Evolutionary conservation across 2,113 vertebrate species (phyloP).

Genomic region (Megaptera novaeangliae): DNA sequence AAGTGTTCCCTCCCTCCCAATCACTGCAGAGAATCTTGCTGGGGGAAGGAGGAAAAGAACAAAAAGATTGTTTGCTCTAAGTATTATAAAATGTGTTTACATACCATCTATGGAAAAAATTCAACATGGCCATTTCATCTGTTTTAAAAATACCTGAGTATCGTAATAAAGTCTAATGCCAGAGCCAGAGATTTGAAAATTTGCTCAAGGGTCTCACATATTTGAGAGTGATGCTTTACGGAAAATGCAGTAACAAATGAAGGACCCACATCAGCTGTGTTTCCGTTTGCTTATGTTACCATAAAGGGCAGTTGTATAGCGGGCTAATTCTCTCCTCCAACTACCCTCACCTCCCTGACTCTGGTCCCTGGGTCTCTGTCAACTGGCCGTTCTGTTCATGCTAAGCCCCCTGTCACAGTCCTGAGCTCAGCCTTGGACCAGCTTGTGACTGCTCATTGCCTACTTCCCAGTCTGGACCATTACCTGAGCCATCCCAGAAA

Average conservation of each 20-base stretch:
- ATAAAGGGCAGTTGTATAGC: not conserved
- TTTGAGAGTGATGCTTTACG: not conserved
- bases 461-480: not conserved
- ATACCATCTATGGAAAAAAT: not conserved
- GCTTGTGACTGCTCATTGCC: not conserved
- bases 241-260: not conserved
- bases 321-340: not conserved
- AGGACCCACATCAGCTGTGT: not conserved
- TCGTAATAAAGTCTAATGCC: not conserved
- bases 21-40: not conserved
- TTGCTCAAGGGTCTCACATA: not conserved
- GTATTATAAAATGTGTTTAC: not conserved
- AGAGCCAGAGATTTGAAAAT: constrained; percentile 1
- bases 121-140: not conserved
- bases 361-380: not conserved
- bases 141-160: not conserved
- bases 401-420: not conserved
- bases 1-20: not conserved
- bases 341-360: not conserved
- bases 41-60: not conserved
- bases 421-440: not conserved
- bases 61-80: not conserved
- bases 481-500: not conserved
- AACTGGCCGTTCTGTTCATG: not conserved
- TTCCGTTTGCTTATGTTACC: not conserved